Conservation (phyloP, 2,888 invertebrate species). For the Laspeyria flexula region DNA sequence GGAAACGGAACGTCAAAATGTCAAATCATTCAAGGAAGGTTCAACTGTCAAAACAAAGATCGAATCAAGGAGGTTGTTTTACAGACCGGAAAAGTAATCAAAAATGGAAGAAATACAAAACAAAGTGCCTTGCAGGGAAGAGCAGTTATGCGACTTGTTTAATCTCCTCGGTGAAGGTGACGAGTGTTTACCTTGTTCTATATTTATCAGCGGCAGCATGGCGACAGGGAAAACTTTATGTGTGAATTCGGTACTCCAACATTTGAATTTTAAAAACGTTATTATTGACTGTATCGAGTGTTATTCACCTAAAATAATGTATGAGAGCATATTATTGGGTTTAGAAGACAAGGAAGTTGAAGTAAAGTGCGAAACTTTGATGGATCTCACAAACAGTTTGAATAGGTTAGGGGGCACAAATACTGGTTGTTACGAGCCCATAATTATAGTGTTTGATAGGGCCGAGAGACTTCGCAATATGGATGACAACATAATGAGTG, state of each 20-base stretch:
- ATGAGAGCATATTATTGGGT: slow-evolving; percentile 90
- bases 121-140: slow-evolving; percentile 81
- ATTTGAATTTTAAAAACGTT: slow-evolving; percentile 86
- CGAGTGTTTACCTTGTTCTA: slow-evolving; percentile 88
- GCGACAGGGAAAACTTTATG: slow-evolving; percentile 94
- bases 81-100: slow-evolving; percentile 13
- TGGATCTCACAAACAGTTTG: slow-evolving; percentile 87
- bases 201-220: slow-evolving; percentile 94
- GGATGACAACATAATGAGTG: slow-evolving; percentile 90
- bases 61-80: slow-evolving; percentile 6
- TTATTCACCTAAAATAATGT: slow-evolving; percentile 91
- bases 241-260: slow-evolving; percentile 85
- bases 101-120: slow-evolving; percentile 82
- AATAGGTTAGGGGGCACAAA: slow-evolving; percentile 58
- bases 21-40: neutral
- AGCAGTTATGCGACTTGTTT: slow-evolving; percentile 76
- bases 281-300: slow-evolving; percentile 93
- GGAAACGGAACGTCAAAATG: slow-evolving; percentile 41
- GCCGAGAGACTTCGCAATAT: slow-evolving; percentile 92
- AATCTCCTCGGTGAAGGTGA: slow-evolving; percentile 83
- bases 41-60: slow-evolving; percentile 32
- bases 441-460: slow-evolving; percentile 91
- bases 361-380: slow-evolving; percentile 88
- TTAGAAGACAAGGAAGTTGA: slow-evolving; percentile 75
- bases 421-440: slow-evolving; percentile 70